These are phyloP conservation scores for Oophaga sylvatica DNA, from an alignment of 2,797 vertebrate species.

Conservation along the genomic window DNA sequence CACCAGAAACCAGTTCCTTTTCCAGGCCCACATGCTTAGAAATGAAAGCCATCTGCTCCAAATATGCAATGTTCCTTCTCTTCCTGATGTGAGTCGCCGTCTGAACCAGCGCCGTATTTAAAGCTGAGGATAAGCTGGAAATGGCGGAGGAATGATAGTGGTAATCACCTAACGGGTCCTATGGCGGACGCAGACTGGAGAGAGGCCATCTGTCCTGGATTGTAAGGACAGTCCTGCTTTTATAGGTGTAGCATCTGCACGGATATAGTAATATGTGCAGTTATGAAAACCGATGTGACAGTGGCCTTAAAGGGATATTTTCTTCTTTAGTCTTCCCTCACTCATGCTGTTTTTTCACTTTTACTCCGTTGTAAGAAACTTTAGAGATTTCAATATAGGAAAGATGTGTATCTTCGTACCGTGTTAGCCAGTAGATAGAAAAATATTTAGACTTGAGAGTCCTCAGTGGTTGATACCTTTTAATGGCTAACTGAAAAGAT, in stretches of 20 bases:
- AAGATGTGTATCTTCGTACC: too few relatives aligned
- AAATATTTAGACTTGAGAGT: too few relatives aligned
- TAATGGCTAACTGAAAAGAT: too few relatives aligned
- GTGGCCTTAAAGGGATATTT: neutral
- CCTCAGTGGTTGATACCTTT: too few relatives aligned
- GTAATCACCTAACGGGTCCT: neutral
- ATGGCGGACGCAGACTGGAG: neutral
- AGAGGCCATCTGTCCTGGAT: neutral
- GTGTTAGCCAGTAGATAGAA: too few relatives aligned
- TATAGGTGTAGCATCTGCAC: neutral
- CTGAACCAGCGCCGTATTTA: slow-evolving; percentile 5
- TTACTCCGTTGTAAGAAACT: too few relatives aligned
- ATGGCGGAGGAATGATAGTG: neutral
- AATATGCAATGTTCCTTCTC: slow-evolving; percentile 30
- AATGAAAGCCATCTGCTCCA: slow-evolving; percentile 59
- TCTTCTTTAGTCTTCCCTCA: too few relatives aligned
- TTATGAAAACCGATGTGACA: neutral
- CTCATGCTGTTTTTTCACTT: too few relatives aligned
- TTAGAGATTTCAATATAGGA: too few relatives aligned
- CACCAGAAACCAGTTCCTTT: slow-evolving; percentile 57
- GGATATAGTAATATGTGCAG: neutral
- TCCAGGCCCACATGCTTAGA: slow-evolving; percentile 49
- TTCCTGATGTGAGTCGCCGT: slow-evolving; percentile 5
- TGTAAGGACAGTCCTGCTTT: neutral
- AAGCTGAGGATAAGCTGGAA: slow-evolving; percentile 27